A percentile compares a stretch with the other conserved stretches of the same genome.
Evolutionary conservation across 2,113 vertebrate genomes (phyloP).

Genomic region (Opisthocomus hoazin): DNA sequence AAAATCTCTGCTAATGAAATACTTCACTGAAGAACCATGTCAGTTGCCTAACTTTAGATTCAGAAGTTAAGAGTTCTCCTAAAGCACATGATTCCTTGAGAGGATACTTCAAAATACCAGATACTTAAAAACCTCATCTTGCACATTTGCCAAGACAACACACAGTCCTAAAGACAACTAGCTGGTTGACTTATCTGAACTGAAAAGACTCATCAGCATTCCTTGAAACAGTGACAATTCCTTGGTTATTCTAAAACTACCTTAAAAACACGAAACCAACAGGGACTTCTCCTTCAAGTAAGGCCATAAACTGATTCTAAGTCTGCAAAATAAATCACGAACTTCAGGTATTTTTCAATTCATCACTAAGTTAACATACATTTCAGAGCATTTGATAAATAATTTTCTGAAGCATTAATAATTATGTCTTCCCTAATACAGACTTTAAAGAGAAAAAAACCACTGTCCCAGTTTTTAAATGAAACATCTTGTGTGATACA

Average conservation of each 20-base stretch:
- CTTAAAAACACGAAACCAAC: not conserved
- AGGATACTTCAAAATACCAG: not conserved
- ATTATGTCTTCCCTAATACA: not conserved
- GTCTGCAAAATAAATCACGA: not conserved
- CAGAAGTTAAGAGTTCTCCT: not conserved
- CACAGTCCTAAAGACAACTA: not conserved
- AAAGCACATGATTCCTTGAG: not conserved
- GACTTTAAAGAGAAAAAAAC: not conserved
- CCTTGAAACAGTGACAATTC: not conserved
- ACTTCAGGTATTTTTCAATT: not conserved
- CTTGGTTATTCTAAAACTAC: not conserved
- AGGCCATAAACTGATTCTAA: not conserved
- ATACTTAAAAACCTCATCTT: not conserved
- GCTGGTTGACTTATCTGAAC: not conserved
- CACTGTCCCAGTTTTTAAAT: not conserved
- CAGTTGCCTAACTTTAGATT: not conserved
- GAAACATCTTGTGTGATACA: not conserved
- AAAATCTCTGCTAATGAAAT: not conserved
- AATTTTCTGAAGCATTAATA: slow-evolving; percentile 33
- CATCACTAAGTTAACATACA: not conserved
- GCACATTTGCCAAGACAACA: not conserved
- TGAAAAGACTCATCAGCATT: not conserved
- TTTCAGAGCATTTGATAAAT: not conserved
- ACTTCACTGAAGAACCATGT: not conserved
- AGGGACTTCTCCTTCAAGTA: not conserved